These are phyloP conservation scores for Sphyrna mokarran DNA, from an alignment of 2,113 vertebrate species.

Conservation along the genomic window DNA sequence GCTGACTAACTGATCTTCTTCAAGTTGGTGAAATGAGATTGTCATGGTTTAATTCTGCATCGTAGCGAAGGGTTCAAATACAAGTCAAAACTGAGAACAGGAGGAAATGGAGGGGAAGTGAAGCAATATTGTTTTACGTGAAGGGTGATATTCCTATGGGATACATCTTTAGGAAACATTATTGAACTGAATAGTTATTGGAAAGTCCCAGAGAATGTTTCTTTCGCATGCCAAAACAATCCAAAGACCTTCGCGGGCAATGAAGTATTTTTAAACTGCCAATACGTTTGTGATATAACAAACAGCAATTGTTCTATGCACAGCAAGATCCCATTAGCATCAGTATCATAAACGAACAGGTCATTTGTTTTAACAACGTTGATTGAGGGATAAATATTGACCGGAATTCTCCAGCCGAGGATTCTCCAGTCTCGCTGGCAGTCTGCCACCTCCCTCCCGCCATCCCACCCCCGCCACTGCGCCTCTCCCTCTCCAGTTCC, in stretches of 20 bases:
- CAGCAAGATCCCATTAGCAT: background rate
- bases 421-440: no score
- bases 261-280: background rate
- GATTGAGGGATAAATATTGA: background rate
- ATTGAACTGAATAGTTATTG: background rate
- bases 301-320: background rate
- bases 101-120: background rate
- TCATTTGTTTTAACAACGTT: background rate
- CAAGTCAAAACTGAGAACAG: background rate
- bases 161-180: background rate
- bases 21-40: background rate
- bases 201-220: background rate
- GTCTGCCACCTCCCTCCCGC: no score
- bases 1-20: background rate
- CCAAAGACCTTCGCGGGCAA: background rate
- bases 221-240: background rate
- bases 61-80: background rate
- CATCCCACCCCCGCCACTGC: no score
- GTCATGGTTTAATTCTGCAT: background rate
- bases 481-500: no score
- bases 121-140: background rate
- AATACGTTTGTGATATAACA: background rate
- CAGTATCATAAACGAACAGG: background rate
- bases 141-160: background rate
- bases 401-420: no score